Base-by-base conservation (phyloP, 2,888 invertebrate genomes). In the Drosophila nigricruria region DNA sequence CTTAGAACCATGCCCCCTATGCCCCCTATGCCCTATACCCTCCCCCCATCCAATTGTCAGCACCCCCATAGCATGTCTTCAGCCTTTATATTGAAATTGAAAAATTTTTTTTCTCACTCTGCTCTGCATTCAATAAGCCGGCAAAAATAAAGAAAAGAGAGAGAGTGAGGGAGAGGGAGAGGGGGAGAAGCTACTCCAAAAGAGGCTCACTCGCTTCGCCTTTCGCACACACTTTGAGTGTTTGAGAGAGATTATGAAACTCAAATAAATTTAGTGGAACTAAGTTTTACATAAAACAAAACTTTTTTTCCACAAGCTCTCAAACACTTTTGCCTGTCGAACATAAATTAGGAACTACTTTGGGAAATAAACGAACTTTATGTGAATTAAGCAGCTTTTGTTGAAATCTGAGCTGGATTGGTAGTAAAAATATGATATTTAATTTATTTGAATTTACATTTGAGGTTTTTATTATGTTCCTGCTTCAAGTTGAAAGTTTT, bases 81-180 rank as follows among this genome's bases (percentile, higher is more conserved):
- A 70, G 88, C 70, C 69, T 81, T 84, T 88, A 74, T 84, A 87
- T 84, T 63, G 88, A 84, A 89, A 84, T 79, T 87, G 81, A 70
- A 89, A 65, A 70, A 54, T 57, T 50, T 65, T n/a, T 58, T 63
- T 43, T 40, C 57, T 6, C 23, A 18, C 18, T 30, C 10, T 6
- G 52, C 56, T 64, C 20, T 6, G 68, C 43, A 58, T 78, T 56
- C 79, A 79, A 77, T 69, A 53, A 79, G 61, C 68, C 59, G 56
- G 20, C 58, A 45, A 53, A 27, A 42, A 30, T 18, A 45, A 42
- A 27, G 23, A 18, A 12, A n/a, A 25, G 36, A 34, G 34, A 16
- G 8, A 38, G 8, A 3, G 38, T 8, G 38, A 9, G 9, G 23
- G 20, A 6, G 20, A 23, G 20, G 6, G 14, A 25, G 1, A 25